phyloP scores from a whole-genome alignment of 2,797 vertebrate species.

The Onychomys leucogaster region DNA sequence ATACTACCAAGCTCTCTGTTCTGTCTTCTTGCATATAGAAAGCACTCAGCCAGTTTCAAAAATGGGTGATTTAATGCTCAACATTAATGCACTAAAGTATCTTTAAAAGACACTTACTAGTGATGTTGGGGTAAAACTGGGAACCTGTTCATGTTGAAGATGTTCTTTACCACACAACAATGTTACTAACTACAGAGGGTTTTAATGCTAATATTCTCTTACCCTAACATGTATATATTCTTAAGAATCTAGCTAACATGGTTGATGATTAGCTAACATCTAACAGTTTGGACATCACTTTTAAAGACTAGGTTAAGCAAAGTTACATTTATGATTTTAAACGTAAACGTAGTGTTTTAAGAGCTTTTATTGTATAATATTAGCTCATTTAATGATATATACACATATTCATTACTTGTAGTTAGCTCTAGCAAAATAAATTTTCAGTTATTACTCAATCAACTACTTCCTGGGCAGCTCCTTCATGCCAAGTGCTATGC shows the following conservation, averaged over 20 bases:
- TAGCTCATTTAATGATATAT: background rate
- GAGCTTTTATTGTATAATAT: conserved; percentile 11
- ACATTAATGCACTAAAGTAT: background rate
- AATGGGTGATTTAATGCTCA: background rate
- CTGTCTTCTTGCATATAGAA: background rate
- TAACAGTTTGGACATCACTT: background rate
- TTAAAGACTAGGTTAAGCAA: conserved; percentile 31
- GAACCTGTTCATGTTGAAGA: background rate
- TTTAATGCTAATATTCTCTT: background rate
- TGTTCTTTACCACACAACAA: background rate
- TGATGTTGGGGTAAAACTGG: background rate
- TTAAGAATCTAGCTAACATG: background rate
- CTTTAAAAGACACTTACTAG: background rate
- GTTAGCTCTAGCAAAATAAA: conserved; percentile 48
- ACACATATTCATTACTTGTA: background rate
- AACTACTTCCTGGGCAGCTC: background rate
- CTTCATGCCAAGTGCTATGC: background rate
- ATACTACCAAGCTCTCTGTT: background rate
- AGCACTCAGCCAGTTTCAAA: background rate
- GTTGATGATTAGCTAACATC: background rate
- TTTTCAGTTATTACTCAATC: conserved; percentile 39
- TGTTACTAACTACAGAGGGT: background rate
- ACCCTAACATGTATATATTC: background rate
- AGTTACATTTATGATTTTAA: background rate
- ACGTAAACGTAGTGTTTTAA: conserved; percentile 31